phyloP scores from a whole-genome alignment of 2,113 vertebrate species.

The Dasyornis broadbenti region DNA sequence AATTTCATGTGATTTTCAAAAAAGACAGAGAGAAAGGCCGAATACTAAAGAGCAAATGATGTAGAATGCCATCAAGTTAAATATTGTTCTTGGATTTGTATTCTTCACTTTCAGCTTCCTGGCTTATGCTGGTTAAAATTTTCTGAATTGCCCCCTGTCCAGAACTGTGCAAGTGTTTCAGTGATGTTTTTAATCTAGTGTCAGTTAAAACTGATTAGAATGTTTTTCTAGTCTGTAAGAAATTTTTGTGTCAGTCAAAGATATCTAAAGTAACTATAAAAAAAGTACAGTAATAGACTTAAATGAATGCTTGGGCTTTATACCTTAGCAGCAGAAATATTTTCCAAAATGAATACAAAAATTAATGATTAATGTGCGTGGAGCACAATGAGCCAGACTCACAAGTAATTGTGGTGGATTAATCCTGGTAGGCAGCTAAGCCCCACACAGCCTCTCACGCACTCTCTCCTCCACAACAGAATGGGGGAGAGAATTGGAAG shows the following conservation, averaged over 20 bases:
- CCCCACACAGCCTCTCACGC: rapidly evolving
- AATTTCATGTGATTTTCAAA: neutral
- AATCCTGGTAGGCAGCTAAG: neutral
- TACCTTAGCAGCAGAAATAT: neutral
- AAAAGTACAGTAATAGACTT: neutral
- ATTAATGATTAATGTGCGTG: neutral
- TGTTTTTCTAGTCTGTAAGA: neutral
- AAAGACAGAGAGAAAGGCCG: neutral
- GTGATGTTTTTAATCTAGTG: neutral
- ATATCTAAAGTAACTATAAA: neutral
- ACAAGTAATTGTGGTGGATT: neutral
- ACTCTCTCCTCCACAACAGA: neutral
- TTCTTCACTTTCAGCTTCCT: neutral
- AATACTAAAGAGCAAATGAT: neutral
- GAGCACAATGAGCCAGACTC: neutral
- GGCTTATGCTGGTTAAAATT: neutral
- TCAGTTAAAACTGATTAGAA: neutral
- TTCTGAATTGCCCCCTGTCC: neutral
- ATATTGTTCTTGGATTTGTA: neutral
- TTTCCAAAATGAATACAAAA: neutral
- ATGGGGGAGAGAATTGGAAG: neutral
- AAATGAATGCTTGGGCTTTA: neutral
- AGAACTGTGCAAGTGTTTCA: neutral
- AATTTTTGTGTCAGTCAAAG: neutral
- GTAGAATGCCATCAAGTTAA: neutral